A percentile compares a stretch with the other conserved stretches of the same genome.
phyloP scores from a whole-genome alignment of 2,888 invertebrate genomes.

The Lepidochrysops patricia region DNA sequence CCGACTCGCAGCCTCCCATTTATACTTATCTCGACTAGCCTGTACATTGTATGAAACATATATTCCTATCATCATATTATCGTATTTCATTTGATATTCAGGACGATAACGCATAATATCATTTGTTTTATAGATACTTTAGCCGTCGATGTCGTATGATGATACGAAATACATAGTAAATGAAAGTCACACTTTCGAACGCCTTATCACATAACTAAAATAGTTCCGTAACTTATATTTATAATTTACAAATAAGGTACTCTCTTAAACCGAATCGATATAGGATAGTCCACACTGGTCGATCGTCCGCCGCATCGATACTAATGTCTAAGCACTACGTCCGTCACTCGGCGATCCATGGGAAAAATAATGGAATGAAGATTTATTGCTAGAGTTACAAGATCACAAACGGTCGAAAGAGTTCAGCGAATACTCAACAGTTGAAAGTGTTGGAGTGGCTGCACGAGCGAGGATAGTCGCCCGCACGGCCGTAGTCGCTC shows the following conservation, averaged over 20 bases:
- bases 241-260: slow-evolving; percentile 72
- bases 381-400: slow-evolving; percentile 75
- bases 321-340: slow-evolving; percentile 67
- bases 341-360: slow-evolving; percentile 49
- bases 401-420: slow-evolving; percentile 65
- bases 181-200: slow-evolving; percentile 70
- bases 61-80: slow-evolving; percentile 27
- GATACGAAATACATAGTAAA: slow-evolving; percentile 32
- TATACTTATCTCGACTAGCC: slow-evolving; percentile 55
- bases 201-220: slow-evolving; percentile 53
- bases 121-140: neutral
- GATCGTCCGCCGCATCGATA: slow-evolving; percentile 46
- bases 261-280: slow-evolving; percentile 62
- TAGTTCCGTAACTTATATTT: slow-evolving; percentile 71
- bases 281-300: slow-evolving; percentile 55
- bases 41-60: slow-evolving; percentile 55
- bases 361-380: slow-evolving; percentile 73
- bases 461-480: slow-evolving; percentile 59
- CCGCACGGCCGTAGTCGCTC: slow-evolving; percentile 44
- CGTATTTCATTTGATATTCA: neutral
- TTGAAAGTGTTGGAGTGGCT: slow-evolving; percentile 69
- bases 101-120: slow-evolving; percentile 1
- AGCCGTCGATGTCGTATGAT: slow-evolving; percentile 21
- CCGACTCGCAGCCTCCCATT: slow-evolving; percentile 26
- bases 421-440: slow-evolving; percentile 58